Percentiles rank a stretch among this genome's conserved stretches.
Conservation (phyloP, 2,797 vertebrate genomes). For the Merluccius polli region DNA sequence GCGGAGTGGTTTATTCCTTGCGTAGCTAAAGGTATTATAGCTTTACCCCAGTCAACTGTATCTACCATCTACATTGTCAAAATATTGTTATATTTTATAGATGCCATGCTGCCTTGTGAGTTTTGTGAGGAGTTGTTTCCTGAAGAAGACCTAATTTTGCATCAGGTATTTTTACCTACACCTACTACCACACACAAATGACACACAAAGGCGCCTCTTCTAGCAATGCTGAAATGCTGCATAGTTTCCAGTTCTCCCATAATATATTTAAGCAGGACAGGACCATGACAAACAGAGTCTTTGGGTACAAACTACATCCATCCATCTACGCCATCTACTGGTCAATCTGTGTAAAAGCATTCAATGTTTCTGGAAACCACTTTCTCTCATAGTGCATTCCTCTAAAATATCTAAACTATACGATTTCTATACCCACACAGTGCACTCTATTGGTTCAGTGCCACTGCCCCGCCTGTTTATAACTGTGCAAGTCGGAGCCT, state of each 20-base stretch:
- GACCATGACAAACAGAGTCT: neutral
- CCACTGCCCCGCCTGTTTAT: neutral
- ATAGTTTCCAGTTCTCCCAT: neutral
- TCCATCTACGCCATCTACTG: conserved; percentile 21
- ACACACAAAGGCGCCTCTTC: neutral
- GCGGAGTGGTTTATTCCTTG: no score
- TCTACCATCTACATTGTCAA: neutral
- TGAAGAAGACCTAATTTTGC: conserved; percentile 91
- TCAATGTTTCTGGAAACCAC: neutral
- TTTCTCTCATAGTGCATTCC: neutral
- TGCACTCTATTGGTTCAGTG: no score
- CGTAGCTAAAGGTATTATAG: neutral
- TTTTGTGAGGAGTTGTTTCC: conserved; percentile 96
- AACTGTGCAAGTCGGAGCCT: neutral
- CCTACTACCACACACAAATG: neutral
- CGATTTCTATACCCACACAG: no score
- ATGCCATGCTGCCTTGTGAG: conserved; percentile 89
- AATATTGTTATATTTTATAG: conserved; percentile 30
- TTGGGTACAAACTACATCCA: conserved; percentile 38
- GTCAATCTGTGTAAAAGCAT: neutral
- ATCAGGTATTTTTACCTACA: conserved; percentile 77
- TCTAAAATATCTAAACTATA: no score
- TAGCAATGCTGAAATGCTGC: neutral
- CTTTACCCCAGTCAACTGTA: neutral
- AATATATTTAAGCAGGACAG: neutral